Percentiles rank a stretch among this genome's conserved stretches.
Evolutionary conservation across 2,797 vertebrate genomes (phyloP).

Genomic region (Picus viridis): DNA sequence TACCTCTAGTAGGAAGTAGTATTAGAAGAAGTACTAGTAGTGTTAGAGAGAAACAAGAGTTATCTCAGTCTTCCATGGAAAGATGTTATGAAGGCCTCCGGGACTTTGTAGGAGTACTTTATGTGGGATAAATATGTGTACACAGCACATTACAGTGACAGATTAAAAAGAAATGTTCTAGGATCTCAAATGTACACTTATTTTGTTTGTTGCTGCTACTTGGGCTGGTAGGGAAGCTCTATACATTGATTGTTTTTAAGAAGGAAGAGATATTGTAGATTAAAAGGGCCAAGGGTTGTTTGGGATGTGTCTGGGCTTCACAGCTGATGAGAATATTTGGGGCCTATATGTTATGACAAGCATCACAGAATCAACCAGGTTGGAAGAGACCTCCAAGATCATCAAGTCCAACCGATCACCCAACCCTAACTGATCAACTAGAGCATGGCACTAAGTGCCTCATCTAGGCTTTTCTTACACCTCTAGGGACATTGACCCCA

Average conservation of each 20-base stretch:
- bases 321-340: neutral
- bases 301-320: neutral
- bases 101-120: neutral
- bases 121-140: neutral
- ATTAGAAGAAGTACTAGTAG: too few species aligned
- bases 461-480: too few species aligned
- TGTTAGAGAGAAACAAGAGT: neutral
- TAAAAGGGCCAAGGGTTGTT: neutral
- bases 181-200: neutral
- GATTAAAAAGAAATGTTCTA: neutral
- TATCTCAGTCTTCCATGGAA: neutral
- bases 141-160: neutral
- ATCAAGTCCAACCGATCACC: too few species aligned
- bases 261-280: neutral
- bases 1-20: too few species aligned
- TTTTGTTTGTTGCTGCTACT: neutral
- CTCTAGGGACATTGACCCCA: too few species aligned
- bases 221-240: neutral
- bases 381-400: too few species aligned
- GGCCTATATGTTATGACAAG: neutral
- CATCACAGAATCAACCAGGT: neutral
- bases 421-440: too few species aligned
- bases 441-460: too few species aligned
- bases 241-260: neutral
- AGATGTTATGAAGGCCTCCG: neutral